Percentiles rank a stretch among this genome's conserved stretches.
phyloP scores from a whole-genome alignment of 2,797 vertebrate genomes.

The Cryptoprocta ferox region DNA sequence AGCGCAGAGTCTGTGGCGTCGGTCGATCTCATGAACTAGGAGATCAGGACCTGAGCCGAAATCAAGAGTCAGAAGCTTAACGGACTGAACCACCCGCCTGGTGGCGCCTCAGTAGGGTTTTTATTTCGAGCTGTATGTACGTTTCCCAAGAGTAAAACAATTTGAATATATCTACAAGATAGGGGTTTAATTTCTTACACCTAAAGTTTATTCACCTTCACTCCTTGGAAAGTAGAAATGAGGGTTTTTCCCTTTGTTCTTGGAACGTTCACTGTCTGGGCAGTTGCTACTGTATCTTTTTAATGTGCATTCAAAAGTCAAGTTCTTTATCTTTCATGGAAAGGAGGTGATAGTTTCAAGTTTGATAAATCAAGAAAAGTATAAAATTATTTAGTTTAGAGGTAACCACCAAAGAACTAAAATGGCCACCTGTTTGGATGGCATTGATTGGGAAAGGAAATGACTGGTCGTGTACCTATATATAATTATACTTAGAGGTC shows the following conservation, averaged over 20 bases:
- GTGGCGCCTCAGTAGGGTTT: constrained; percentile 43
- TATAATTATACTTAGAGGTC: not conserved
- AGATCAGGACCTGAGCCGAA: too few relatives aligned
- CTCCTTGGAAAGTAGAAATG: not conserved
- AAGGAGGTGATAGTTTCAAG: constrained; percentile 11
- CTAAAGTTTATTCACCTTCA: not conserved
- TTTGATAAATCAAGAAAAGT: not conserved
- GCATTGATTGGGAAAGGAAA: not conserved
- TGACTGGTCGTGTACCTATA: not conserved
- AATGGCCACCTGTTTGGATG: not conserved
- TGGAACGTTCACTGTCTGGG: not conserved
- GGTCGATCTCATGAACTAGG: too few relatives aligned
- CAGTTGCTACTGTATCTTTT: not conserved
- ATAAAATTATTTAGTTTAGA: not conserved
- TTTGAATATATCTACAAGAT: not conserved
- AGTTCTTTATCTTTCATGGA: not conserved
- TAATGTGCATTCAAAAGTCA: not conserved
- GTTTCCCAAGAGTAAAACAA: not conserved
- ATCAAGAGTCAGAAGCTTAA: too few relatives aligned
- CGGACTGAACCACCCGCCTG: too few relatives aligned
- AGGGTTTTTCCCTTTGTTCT: not conserved
- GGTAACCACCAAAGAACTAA: not conserved
- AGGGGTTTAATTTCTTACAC: constrained; percentile 1
- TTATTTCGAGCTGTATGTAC: not conserved
- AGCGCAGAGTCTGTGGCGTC: too few relatives aligned